phyloP scores from a whole-genome alignment of 1,140 invertebrate species.

The Bacillus rossius region DNA sequence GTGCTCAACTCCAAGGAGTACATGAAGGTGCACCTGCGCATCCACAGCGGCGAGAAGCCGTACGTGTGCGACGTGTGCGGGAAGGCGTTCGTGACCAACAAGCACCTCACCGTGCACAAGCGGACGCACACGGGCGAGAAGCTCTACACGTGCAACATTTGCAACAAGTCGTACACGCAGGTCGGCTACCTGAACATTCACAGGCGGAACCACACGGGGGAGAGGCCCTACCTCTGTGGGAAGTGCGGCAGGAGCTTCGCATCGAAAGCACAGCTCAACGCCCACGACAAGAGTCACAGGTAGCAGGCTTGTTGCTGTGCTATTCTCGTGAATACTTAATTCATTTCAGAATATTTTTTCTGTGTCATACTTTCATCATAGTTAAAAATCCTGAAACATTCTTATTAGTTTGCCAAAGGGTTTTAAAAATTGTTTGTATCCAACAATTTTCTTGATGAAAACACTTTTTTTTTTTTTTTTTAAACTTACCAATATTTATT shows the following conservation, averaged over 20 bases:
- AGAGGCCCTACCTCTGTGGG: constrained; percentile 7
- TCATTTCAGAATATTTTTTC: too few relatives aligned
- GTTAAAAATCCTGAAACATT: too few relatives aligned
- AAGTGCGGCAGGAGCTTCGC: constrained; percentile 10
- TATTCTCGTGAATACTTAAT: too few relatives aligned
- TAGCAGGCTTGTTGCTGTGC: too few relatives aligned
- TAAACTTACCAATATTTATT: too few relatives aligned
- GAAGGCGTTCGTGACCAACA: constrained; percentile 26
- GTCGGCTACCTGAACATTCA: constrained; percentile 1
- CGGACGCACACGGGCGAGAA: constrained; percentile 34
- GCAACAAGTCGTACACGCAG: constrained; percentile 29
- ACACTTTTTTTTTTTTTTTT: too few relatives aligned
- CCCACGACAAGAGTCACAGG: constrained; percentile 3
- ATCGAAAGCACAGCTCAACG: not conserved
- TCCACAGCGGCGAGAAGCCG: constrained; percentile 22
- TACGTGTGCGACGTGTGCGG: constrained; percentile 28
- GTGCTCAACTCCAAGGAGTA: constrained; percentile 65
- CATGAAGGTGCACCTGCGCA: constrained; percentile 53
- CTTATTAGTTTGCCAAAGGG: too few relatives aligned
- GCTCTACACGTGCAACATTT: constrained; percentile 35
- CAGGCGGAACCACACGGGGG: constrained; percentile 8
- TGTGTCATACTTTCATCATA: too few relatives aligned
- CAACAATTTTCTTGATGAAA: too few relatives aligned
- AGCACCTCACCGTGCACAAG: constrained; percentile 31
- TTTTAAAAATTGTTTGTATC: too few relatives aligned